Evolutionary conservation across 37 sponge, comb jelly and placozoan genomes (phyloP).

Genomic region (Amphimedon queenslandica): DNA sequence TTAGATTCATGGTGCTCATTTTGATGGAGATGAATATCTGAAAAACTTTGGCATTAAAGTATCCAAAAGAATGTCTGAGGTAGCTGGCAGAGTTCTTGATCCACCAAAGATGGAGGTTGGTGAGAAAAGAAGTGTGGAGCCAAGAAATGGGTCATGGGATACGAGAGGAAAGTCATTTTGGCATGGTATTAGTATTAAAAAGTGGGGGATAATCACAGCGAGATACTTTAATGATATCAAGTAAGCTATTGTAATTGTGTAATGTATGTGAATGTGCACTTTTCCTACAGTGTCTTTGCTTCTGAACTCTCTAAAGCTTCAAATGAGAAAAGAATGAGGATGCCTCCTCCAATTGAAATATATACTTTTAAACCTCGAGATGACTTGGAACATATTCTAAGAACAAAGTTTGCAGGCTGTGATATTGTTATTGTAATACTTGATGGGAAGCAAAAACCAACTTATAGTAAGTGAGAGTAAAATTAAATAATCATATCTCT

Average conservation of each 20-base stretch:
- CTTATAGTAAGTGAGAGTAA: neutral
- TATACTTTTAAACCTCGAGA: neutral
- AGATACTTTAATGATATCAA: neutral
- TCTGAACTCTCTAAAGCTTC: neutral
- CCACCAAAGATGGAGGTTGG: constrained; percentile 49
- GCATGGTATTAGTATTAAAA: constrained; percentile 24
- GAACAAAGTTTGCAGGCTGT: neutral
- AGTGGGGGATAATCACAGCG: constrained; percentile 59
- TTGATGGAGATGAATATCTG: constrained; percentile 33
- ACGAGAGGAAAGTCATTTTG: constrained; percentile 44
- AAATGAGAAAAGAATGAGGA: constrained; percentile 10
- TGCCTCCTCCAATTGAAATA: neutral
- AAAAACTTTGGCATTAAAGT: constrained; percentile 55
- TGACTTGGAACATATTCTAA: neutral
- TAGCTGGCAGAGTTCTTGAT: constrained; percentile 47
- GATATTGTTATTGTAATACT: constrained; percentile 25
- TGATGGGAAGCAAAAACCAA: constrained; percentile 2
- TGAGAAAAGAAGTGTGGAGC: neutral
- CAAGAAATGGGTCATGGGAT: constrained; percentile 57
- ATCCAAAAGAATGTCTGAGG: constrained; percentile 21
- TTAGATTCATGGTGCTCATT: neutral
- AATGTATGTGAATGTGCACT: neutral
- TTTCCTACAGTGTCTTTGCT: constrained; percentile 8
- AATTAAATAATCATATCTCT: too few relatives aligned
- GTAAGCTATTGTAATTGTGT: neutral